These are phyloP conservation scores for Branchinecta lindahli DNA, from an alignment of 1,140 invertebrate species.

Conservation along the genomic window DNA sequence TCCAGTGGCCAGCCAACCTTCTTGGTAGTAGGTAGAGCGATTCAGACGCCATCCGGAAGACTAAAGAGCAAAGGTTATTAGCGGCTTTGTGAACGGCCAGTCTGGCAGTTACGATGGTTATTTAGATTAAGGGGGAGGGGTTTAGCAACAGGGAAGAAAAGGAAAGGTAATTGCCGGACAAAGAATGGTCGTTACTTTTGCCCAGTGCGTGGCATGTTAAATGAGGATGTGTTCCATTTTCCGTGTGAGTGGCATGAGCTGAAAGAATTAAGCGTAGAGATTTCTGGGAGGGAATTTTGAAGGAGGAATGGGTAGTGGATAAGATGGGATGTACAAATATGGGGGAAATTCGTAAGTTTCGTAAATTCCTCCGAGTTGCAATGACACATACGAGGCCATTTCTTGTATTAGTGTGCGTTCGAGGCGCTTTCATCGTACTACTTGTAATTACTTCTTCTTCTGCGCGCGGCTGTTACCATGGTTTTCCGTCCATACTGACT, in stretches of 20 bases:
- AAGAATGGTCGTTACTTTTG: not conserved
- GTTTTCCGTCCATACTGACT: not conserved
- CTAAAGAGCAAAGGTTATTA: slow-evolving; percentile 35
- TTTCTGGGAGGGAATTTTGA: not conserved
- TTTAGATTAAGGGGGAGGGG: not conserved
- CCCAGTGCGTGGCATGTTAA: too few species aligned
- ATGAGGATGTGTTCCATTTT: too few species aligned
- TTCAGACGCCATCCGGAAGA: slow-evolving; percentile 86
- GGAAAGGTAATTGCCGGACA: not conserved
- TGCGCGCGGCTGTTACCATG: too few species aligned
- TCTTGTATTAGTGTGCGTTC: too few species aligned
- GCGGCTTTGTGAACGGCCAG: slow-evolving; percentile 7
- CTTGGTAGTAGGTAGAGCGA: slow-evolving; percentile 87
- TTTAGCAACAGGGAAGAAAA: not conserved
- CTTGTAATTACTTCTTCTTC: too few species aligned
- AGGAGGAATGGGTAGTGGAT: too few species aligned
- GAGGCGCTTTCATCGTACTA: too few species aligned
- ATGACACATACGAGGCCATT: too few species aligned
- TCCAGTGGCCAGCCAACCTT: slow-evolving; percentile 93
- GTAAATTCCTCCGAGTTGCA: too few species aligned
- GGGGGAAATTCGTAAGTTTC: not conserved
- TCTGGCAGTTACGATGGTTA: not conserved
- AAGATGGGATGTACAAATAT: slow-evolving; percentile 9
- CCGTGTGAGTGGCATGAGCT: too few species aligned
- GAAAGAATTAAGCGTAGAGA: not conserved